phyloP scores from a whole-genome alignment of 53 echinoderm and acorn worm genomes.

The Zoroaster sp. region DNA sequence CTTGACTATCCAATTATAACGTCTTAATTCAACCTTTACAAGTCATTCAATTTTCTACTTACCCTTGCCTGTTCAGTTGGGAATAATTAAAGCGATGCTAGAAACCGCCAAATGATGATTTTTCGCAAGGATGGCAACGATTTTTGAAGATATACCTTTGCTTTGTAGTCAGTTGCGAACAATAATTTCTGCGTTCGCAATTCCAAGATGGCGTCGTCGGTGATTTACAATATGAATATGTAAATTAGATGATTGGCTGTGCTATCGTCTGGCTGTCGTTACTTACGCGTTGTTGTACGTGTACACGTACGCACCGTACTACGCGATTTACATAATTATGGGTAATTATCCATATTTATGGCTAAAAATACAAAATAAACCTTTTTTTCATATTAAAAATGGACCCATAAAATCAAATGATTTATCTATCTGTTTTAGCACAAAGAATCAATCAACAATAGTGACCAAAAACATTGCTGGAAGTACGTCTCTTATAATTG shows the following conservation, averaged over 20 bases:
- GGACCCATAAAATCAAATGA: too few relatives aligned
- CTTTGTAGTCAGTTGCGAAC: neutral
- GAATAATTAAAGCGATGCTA: slow-evolving; percentile 42
- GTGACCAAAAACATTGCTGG: too few relatives aligned
- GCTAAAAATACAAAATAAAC: too few relatives aligned
- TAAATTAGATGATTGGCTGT: neutral
- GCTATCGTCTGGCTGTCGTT: too few relatives aligned
- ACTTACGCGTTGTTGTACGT: too few relatives aligned
- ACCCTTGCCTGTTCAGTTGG: slow-evolving; percentile 70
- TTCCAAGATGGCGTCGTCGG: slow-evolving; percentile 30
- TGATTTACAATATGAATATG: slow-evolving; percentile 24
- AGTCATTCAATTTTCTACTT: neutral
- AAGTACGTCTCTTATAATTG: too few relatives aligned
- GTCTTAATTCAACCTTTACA: neutral
- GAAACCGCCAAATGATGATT: neutral
- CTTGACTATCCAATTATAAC: slow-evolving; percentile 10
- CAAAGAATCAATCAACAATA: too few relatives aligned
- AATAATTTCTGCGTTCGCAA: slow-evolving; percentile 19
- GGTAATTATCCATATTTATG: too few relatives aligned
- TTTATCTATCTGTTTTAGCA: too few relatives aligned
- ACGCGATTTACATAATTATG: too few relatives aligned
- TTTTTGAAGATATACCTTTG: neutral
- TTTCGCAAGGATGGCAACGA: slow-evolving; percentile 46
- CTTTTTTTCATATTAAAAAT: too few relatives aligned
- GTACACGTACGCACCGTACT: too few relatives aligned